Conservation (phyloP, 2,888 invertebrate species). For the Dicyrtoma fusca region DNA sequence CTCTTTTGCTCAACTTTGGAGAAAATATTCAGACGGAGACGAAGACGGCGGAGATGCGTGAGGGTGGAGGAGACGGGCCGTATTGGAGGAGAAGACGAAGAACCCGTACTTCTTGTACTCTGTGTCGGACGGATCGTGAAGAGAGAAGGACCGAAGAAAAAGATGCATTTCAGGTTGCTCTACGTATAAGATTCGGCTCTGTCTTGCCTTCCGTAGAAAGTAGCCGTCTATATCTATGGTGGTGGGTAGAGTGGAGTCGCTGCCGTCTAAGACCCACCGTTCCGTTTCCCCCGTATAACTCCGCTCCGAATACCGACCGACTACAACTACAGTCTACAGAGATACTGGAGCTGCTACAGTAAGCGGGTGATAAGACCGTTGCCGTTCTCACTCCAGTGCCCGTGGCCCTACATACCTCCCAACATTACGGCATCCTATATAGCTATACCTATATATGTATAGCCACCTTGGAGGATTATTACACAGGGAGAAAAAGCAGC, state of each 20-base stretch:
- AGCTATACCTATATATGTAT: conserved; percentile 8
- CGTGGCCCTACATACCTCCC: too few species aligned
- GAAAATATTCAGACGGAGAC: conserved; percentile 12
- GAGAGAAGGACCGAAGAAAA: conserved; percentile 48
- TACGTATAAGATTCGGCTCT: background rate
- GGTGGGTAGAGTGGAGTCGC: too few species aligned
- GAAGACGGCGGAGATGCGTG: conserved; percentile 23
- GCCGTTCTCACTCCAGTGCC: too few species aligned
- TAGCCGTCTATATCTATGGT: too few species aligned
- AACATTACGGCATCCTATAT: background rate
- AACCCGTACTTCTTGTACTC: conserved; percentile 42
- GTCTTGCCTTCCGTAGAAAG: conserved; percentile 16
- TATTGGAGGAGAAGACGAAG: conserved; percentile 45
- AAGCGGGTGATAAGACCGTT: too few species aligned
- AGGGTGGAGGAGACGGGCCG: conserved; percentile 39
- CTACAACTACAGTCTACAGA: too few species aligned
- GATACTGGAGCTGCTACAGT: too few species aligned
- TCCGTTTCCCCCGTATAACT: too few species aligned
- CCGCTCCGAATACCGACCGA: too few species aligned
- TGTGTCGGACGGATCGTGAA: conserved; percentile 21
- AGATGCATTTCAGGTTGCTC: conserved; percentile 22
- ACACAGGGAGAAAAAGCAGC: conserved; percentile 6
- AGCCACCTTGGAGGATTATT: conserved; percentile 1
- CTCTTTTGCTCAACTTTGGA: background rate
- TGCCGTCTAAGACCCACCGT: too few species aligned